A percentile compares a stretch with the other conserved stretches of the same genome.
Evolutionary conservation across 2,113 vertebrate genomes (phyloP).

Genomic region (Ramphastos sulfuratus): DNA sequence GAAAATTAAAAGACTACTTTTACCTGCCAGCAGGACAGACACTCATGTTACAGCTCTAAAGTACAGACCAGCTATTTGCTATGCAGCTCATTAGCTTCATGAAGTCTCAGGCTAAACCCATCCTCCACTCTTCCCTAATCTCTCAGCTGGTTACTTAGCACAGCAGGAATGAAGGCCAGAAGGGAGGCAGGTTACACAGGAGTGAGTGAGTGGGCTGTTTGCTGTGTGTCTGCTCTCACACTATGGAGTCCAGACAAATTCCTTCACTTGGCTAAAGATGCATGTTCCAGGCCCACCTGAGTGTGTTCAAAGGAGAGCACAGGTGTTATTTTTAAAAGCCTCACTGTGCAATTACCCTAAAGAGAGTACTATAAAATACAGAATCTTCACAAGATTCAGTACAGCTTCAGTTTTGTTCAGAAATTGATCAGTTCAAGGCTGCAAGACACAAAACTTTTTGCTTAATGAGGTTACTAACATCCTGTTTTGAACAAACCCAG

Average conservation of each 20-base stretch:
- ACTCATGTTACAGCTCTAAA: neutral
- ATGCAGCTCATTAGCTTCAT: neutral
- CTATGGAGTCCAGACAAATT: neutral
- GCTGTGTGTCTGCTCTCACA: neutral
- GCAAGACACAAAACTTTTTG: neutral
- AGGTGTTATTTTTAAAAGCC: neutral
- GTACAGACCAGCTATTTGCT: neutral
- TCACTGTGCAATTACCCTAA: neutral
- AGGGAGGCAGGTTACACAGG: neutral
- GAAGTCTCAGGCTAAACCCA: neutral
- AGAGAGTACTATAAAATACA: neutral
- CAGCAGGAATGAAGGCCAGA: neutral
- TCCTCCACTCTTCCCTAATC: neutral
- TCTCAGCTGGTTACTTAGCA: neutral
- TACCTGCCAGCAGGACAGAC: neutral
- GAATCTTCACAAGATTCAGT: neutral
- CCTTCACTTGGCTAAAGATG: neutral
- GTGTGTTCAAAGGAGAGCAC: neutral
- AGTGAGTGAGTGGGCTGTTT: neutral
- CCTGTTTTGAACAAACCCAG: neutral
- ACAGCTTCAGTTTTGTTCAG: neutral
- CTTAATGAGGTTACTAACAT: neutral
- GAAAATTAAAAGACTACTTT: neutral
- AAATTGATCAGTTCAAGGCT: neutral
- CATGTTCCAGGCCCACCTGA: neutral